A percentile compares a stretch with the other conserved stretches of the same genome.
These are phyloP conservation scores for Leucozona laternaria DNA, from an alignment of 2,888 invertebrate genomes.

Conservation along the genomic window DNA sequence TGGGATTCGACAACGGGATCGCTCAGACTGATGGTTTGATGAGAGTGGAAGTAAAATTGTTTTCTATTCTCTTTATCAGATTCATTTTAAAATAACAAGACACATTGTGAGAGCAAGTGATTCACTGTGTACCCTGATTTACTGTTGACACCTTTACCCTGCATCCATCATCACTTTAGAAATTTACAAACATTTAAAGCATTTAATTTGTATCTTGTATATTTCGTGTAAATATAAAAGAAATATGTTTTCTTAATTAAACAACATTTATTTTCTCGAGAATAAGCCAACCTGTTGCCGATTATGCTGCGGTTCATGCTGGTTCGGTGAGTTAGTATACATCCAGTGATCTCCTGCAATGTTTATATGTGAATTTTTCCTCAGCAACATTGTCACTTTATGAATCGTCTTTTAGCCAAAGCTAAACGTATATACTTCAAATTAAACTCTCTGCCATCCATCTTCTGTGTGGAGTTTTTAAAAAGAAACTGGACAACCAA, in stretches of 20 bases:
- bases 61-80: too few relatives aligned
- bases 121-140: too few relatives aligned
- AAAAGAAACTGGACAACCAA: slow-evolving; percentile 35
- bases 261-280: not conserved
- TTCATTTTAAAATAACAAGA: too few relatives aligned
- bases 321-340: not conserved
- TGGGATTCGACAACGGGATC: too few relatives aligned
- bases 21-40: too few relatives aligned
- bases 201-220: too few relatives aligned
- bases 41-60: too few relatives aligned
- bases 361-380: slow-evolving; percentile 8
- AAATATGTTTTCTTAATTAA: slow-evolving; percentile 17
- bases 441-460: slow-evolving; percentile 25
- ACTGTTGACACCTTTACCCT: too few relatives aligned
- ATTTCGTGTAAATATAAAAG: not conserved
- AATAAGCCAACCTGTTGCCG: not conserved
- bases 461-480: slow-evolving; percentile 12
- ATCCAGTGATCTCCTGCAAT: not conserved
- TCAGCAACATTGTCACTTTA: slow-evolving; percentile 17
- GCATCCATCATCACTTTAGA: too few relatives aligned
- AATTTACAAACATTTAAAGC: too few relatives aligned
- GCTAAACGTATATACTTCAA: slow-evolving; percentile 9
- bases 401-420: slow-evolving; percentile 8
- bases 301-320: not conserved
- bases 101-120: too few relatives aligned